Evolutionary conservation across 2,888 invertebrate genomes (phyloP).

Genomic region (Schizaphis graminum): DNA sequence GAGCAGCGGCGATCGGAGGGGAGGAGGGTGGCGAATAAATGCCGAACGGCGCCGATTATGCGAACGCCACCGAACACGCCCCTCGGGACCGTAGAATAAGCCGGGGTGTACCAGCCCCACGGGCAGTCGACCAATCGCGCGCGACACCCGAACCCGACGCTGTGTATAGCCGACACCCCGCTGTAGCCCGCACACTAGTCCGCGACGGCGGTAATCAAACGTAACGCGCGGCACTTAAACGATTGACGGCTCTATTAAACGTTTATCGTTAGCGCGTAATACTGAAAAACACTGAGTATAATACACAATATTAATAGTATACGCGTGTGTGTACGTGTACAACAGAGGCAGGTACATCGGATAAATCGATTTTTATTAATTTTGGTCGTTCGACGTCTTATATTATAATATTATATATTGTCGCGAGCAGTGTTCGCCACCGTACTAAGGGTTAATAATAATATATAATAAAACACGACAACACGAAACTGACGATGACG

Average conservation of each 20-base stretch:
- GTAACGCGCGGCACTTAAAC: constrained; percentile 59
- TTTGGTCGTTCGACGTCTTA: neutral
- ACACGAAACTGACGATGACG: neutral
- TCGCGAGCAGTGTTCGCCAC: neutral
- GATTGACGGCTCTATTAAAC: constrained; percentile 62
- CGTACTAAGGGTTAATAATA: neutral
- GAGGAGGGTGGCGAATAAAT: constrained; percentile 33
- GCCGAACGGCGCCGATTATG: constrained; percentile 59
- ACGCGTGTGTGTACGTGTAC: neutral
- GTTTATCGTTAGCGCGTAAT: constrained; percentile 44
- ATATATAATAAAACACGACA: neutral
- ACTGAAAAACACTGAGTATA: neutral
- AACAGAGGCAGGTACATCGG: neutral
- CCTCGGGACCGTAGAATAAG: constrained; percentile 9
- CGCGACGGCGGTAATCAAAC: constrained; percentile 42
- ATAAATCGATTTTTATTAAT: neutral
- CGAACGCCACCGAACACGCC: constrained; percentile 54
- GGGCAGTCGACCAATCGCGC: constrained; percentile 53
- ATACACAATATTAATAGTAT: neutral
- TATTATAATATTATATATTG: neutral
- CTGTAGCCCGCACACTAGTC: neutral
- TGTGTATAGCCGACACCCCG: neutral
- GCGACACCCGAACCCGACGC: constrained; percentile 25
- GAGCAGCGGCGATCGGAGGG: neutral
- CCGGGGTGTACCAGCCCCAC: constrained; percentile 48